Percentiles rank a stretch among this genome's conserved stretches.
phyloP scores from a whole-genome alignment of 2,113 vertebrate genomes.

The Agapornis roseicollis region DNA sequence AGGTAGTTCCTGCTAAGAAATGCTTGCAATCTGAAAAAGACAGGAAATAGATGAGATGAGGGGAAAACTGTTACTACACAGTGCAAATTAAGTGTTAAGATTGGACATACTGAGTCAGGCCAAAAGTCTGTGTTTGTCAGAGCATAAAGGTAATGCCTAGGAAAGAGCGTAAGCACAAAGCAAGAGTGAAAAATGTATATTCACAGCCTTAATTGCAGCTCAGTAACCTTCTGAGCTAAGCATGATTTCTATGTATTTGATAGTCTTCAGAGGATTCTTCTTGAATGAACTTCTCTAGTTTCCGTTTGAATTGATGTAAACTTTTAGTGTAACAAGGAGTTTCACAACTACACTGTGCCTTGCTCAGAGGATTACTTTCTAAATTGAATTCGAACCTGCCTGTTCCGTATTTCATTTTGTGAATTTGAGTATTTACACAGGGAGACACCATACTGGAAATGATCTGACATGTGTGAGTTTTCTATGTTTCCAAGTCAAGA shows the following conservation, averaged over 20 bases:
- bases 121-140: not conserved
- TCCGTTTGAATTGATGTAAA: not conserved
- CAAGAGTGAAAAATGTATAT: not conserved
- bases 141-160: not conserved
- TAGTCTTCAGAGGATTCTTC: not conserved
- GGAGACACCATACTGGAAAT: not conserved
- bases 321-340: not conserved
- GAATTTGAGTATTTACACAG: not conserved
- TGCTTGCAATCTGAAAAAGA: not conserved
- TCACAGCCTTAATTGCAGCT: not conserved
- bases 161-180: not conserved
- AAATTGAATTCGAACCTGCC: not conserved
- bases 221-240: not conserved
- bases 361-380: not conserved
- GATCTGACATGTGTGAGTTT: not conserved
- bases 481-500: not conserved
- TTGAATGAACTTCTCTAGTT: not conserved
- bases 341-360: not conserved
- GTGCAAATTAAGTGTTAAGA: not conserved
- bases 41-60: not conserved
- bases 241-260: not conserved
- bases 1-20: not conserved
- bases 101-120: not conserved
- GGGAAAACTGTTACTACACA: not conserved
- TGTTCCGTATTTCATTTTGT: not conserved